Evolutionary conservation across 2,888 invertebrate species (phyloP), one percentile per base, ranked within the genome.

Genomic region (Agonopterix alstromeriana): DNA sequence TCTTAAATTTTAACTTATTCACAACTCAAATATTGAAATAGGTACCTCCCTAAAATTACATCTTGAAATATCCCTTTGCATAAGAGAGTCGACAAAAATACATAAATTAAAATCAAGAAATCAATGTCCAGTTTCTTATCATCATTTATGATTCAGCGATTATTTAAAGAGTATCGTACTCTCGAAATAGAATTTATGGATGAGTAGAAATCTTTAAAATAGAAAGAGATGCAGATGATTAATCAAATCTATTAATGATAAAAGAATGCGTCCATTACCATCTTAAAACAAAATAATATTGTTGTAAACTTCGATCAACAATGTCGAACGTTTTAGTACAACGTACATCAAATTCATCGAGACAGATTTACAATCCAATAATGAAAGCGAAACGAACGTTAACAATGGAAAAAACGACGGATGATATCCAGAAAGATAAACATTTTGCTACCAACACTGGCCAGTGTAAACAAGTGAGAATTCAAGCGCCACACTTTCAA

Each of bases 381-480:
- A 68, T 70, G 67, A 69, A 68, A 68, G 63, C 59, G 58, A 64
- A 65, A 60, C 54, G 67, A 69, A 66, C 67, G 70, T 70, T 70
- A 72, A 76, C 71, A 75, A 77, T 71, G 66, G 64, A 69, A 65
- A 52, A 55, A 65, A 67, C 69, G 73, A 74, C 64, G 68, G 78
- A 77, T 70, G 73, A 68, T 77, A 72, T 70, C 74, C 77, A 78
- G 77, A 75, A 60, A 70, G 71, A 66, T 80, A 81, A 81, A 81
- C 79, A 79, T 71, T 71, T 67, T 65, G 70, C 67, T 67, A 70
- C 67, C 65, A 66, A 65, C 59, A 56, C 53, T 57, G 57, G 57
- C 44, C 48, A 67, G 65, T 53, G 70, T 80, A 80, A 80, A 82
- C 79, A 79, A 35, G 48, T 50, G 53, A 49, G 53, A 53, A 57